Evolutionary conservation across 2,797 vertebrate species (phyloP).

Genomic region (Lepus townsendii): DNA sequence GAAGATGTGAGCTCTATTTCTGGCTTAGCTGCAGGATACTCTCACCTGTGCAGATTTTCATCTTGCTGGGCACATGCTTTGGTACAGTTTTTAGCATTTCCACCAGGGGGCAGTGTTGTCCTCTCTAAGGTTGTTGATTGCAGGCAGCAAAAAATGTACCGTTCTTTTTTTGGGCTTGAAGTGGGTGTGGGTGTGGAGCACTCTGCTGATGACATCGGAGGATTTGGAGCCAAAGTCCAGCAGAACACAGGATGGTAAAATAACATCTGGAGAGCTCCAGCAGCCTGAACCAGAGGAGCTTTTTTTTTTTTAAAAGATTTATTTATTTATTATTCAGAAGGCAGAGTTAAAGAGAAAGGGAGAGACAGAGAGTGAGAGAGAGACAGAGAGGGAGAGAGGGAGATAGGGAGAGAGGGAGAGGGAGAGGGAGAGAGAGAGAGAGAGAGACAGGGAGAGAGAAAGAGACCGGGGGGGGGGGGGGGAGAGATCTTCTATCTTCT

Average conservation of each 20-base stretch:
- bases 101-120: slow-evolving; percentile 72
- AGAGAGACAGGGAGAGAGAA: too few relatives aligned
- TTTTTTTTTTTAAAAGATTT: too few relatives aligned
- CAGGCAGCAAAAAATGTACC: not conserved
- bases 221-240: slow-evolving; percentile 7
- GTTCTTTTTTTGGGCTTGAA: slow-evolving; percentile 24
- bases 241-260: slow-evolving; percentile 34
- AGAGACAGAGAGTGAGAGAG: too few relatives aligned
- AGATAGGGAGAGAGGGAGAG: too few relatives aligned
- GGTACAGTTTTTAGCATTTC: slow-evolving; percentile 31
- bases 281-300: not conserved
- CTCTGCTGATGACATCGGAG: not conserved
- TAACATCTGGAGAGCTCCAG: not conserved
- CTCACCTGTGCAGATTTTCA: not conserved
- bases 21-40: not conserved
- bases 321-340: too few relatives aligned
- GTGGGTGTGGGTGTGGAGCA: not conserved
- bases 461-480: too few relatives aligned
- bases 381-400: too few relatives aligned
- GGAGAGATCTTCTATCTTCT: too few relatives aligned
- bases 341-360: too few relatives aligned
- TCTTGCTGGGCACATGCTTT: not conserved
- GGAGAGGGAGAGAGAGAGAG: too few relatives aligned
- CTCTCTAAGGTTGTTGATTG: not conserved
- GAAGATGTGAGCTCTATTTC: not conserved